A percentile compares a stretch with the other conserved stretches of the same genome.
Conservation (phyloP, 2,888 invertebrate species). For the Eledona agricola region DNA sequence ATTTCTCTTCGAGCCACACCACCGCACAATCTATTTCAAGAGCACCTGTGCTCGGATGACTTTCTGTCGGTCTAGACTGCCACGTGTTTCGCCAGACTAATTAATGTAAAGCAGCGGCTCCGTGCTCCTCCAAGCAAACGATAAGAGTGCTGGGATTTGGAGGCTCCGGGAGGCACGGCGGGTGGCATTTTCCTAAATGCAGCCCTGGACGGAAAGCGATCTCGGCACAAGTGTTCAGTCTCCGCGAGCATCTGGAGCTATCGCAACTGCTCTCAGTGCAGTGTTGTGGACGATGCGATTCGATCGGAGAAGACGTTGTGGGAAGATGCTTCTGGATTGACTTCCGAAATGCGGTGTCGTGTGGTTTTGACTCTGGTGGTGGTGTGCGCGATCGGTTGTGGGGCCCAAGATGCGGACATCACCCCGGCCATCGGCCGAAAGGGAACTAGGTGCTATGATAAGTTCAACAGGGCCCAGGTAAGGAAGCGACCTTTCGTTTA, state of each 20-base stretch:
- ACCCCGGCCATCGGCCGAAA: constrained; percentile 57
- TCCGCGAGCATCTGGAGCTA: constrained; percentile 51
- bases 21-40: constrained; percentile 21
- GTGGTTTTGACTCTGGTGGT: constrained; percentile 36
- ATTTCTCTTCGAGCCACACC: constrained; percentile 7
- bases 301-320: constrained; percentile 38
- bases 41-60: constrained; percentile 6
- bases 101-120: too few relatives aligned
- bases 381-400: constrained; percentile 36
- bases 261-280: constrained; percentile 42
- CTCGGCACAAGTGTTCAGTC: constrained; percentile 40
- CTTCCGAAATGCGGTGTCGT: constrained; percentile 21
- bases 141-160: too few relatives aligned
- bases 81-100: constrained; percentile 25
- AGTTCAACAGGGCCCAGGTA: constrained; percentile 67
- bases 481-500: too few relatives aligned
- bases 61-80: constrained; percentile 10
- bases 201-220: constrained; percentile 34
- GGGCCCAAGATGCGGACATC: constrained; percentile 44
- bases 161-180: constrained; percentile 28
- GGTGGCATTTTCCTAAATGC: constrained; percentile 38
- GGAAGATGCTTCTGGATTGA: constrained; percentile 16
- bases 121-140: too few relatives aligned
- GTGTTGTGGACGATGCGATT: constrained; percentile 43
- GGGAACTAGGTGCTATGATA: constrained; percentile 65